Base-by-base conservation (phyloP, 2,888 invertebrate genomes). In the Epinotia nisella region DNA sequence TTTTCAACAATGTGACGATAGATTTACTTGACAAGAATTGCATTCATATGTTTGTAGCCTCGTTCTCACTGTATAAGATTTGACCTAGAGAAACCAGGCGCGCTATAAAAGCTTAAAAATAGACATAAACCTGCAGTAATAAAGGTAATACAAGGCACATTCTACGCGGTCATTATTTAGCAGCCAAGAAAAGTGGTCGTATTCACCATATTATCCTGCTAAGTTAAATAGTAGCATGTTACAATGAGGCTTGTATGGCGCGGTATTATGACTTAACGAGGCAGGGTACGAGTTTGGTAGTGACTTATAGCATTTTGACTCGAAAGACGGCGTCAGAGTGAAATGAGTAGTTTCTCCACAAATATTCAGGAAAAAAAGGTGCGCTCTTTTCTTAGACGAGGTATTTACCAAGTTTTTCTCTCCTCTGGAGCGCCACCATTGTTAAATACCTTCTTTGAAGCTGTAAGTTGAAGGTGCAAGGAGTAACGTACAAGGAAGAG, bases 61-160 rank as follows among this genome's bases (percentile, higher is more conserved):
- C 13, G n/a, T 49, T 49, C 49, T n/a, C 7, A 1, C 49, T 15
- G 49, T n/a, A 49, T n/a, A 49, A 49, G 49, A 49, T 49, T 49
- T 49, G 49, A 49, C 49, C 49, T 49, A 49, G 13, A 49, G 49
- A 49, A 49, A 49, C 49, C n/a, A 49, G 49, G 15, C 49, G n/a
- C 1, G 49, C n/a, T n/a, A 49, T 49, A 49, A 49, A 49, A 49
- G 49, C 5, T 15, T 58, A 58, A 58, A 58, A 29, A 58, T 58
- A 58, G 58, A 58, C 58, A 58, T 29, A 58, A 58, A 29, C 58
- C 58, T 29, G 55, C 55, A 13, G 58, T 58, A 58, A 58, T 58
- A 58, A 58, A 58, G 58, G 58, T 58, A 58, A 58, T 58, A 56
- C 15, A 29, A 13, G 24, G 29, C 7, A 13, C 55, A 56, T 56